Evolutionary conservation across 2,797 vertebrate species (phyloP).

Genomic region (Florisuga fusca): DNA sequence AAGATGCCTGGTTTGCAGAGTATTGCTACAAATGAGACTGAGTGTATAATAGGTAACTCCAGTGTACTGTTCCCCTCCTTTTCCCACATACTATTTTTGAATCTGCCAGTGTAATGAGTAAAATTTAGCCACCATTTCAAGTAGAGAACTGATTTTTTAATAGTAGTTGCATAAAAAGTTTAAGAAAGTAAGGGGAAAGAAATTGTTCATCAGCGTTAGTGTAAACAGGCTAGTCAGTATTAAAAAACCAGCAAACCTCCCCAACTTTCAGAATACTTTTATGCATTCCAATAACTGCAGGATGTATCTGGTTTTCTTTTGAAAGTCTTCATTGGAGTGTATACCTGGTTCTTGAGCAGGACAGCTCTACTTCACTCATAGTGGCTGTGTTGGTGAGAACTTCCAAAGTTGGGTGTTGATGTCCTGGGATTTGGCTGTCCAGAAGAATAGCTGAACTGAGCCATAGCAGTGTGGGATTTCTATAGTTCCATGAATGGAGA

Average conservation of each 20-base stretch:
- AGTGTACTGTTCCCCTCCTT: not conserved
- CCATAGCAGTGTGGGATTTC: not conserved
- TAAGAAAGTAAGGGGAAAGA: not conserved
- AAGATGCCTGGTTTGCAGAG: not conserved
- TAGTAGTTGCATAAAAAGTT: not conserved
- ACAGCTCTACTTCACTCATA: rapidly evolving
- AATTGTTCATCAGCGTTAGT: not conserved
- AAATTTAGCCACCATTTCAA: not conserved
- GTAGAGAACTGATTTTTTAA: not conserved
- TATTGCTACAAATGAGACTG: not conserved
- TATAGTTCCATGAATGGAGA: not conserved
- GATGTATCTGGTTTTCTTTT: not conserved
- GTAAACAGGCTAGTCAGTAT: not conserved
- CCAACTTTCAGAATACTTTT: not conserved
- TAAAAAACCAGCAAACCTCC: not conserved
- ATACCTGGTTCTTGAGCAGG: not conserved
- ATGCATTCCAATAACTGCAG: not conserved
- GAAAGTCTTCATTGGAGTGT: not conserved
- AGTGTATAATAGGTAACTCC: not conserved
- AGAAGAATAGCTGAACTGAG: not conserved
- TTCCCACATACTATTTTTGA: not conserved
- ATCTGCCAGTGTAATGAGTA: not conserved
- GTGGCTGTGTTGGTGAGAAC: not conserved
- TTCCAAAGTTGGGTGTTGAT: not conserved
- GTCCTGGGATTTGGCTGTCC: not conserved